Evolutionary conservation across 2,113 vertebrate genomes (phyloP).

Genomic region (Stigmatopora argus): DNA sequence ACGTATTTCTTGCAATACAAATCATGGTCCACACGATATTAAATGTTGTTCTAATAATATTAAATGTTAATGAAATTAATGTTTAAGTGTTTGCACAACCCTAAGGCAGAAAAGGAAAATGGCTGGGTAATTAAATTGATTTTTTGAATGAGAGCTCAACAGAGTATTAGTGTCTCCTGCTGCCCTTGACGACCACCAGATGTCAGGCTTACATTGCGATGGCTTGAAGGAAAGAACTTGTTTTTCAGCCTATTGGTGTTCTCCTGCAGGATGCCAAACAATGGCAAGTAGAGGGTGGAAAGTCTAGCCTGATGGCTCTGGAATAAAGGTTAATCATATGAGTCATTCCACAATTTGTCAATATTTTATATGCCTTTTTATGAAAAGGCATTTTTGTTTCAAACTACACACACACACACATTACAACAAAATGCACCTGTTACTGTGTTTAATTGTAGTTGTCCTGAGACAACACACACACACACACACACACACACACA

Average conservation of each 20-base stretch:
- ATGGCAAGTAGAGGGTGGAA: constrained; percentile 90
- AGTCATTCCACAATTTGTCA: neutral
- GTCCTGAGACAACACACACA: neutral
- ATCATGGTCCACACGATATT: no score
- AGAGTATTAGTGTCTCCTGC: neutral
- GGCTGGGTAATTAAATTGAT: neutral
- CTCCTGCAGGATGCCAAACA: constrained; percentile 90
- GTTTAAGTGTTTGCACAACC: no score
- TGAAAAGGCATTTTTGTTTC: neutral
- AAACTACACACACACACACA: no score
- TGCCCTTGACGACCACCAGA: constrained; percentile 30
- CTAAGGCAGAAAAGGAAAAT: no score
- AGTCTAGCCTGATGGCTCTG: constrained; percentile 92
- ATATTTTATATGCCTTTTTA: neutral
- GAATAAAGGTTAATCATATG: constrained; percentile 30
- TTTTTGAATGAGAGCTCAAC: neutral
- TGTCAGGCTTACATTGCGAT: constrained; percentile 71
- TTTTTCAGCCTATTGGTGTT: constrained; percentile 87
- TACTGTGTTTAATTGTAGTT: neutral
- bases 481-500: neutral
- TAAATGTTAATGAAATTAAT: no score
- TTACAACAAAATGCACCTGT: neutral
- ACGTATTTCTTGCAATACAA: no score
- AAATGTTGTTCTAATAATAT: no score
- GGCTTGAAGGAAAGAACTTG: constrained; percentile 75